Percentiles rank a stretch among this genome's conserved stretches.
phyloP scores from a whole-genome alignment of 2,113 vertebrate species.

The Phalacrocorax carbo region DNA sequence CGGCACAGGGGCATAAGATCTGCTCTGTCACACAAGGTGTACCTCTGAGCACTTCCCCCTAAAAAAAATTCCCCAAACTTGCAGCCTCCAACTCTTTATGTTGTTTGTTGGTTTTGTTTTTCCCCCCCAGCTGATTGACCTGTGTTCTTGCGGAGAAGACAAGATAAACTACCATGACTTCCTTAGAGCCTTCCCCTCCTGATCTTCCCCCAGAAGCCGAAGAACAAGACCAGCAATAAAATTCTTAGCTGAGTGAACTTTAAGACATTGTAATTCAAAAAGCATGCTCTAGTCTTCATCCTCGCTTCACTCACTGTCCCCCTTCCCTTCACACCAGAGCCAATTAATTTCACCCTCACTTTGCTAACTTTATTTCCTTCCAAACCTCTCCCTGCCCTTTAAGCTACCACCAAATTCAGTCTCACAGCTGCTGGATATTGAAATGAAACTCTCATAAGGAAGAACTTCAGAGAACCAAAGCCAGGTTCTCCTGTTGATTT shows the following conservation, averaged over 20 bases:
- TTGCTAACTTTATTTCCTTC: neutral
- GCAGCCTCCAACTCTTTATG: neutral
- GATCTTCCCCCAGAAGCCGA: neutral
- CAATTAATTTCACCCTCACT: neutral
- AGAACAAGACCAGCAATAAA: neutral
- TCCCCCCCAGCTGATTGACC: slow-evolving; percentile 66
- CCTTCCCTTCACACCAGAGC: neutral
- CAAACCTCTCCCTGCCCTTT: neutral
- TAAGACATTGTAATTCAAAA: neutral
- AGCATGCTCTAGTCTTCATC: neutral
- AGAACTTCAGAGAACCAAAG: neutral
- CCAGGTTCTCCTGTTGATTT: neutral
- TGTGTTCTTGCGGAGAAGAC: slow-evolving; percentile 64
- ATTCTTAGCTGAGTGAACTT: neutral
- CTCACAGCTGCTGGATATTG: neutral
- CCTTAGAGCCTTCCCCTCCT: slow-evolving; percentile 64
- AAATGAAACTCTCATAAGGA: neutral
- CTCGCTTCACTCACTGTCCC: neutral
- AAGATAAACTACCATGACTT: slow-evolving; percentile 71
- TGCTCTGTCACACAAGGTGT: neutral
- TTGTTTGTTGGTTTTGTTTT: neutral
- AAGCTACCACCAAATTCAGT: neutral
- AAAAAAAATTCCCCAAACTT: neutral
- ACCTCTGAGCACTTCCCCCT: neutral
- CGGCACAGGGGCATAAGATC: neutral